Evolutionary conservation across 2,888 invertebrate species (phyloP), one percentile per base, ranked within the genome.

Genomic region (Papilio gigon): DNA sequence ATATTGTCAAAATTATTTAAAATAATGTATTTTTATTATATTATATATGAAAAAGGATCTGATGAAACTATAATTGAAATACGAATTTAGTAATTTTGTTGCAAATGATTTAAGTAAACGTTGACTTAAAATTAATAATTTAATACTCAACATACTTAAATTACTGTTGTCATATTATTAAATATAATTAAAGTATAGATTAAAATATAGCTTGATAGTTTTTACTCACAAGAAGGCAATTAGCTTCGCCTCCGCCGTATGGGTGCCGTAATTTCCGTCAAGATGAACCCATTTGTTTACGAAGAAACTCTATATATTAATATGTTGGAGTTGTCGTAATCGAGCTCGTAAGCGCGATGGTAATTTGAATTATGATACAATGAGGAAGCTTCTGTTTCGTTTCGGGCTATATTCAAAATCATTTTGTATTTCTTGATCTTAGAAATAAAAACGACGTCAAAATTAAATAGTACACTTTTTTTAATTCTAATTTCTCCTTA

Each of bases 251-350:
- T 63, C 47, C 66, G 68, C 67, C 71, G 71, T 50, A 71, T 70
- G 76, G 74, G 81, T 80, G 77, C 80, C 74, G 80, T 80, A 83
- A 84, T 87, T 84, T 84, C 81, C 80, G 81, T 83, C 77, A 80
- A 84, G 80, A 84, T 83, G 79, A 78, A 80, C 80, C 81, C 81
- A 76, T 83, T 84, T 81, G 79, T 78, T 76, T 77, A 83, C 86
- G 82, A 83, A 79, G 86, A 81, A 88, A 87, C 78, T 73, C 77
- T 72, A 72, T 78, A 83, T 83, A 86, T 86, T 86, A 86, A 87
- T 85, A 85, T 84, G 81, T 84, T 80, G 80, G 84, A 84, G 79
- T 84, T 79, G 77, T 80, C 81, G 77, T 83, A 83, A 76, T 80
- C 74, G 74, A 78, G 75, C 75, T 73, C 73, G 70, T 75, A 72